These are phyloP conservation scores for Siderastrea radians DNA, from an alignment of 92 coral and sea anemone genomes.

Conservation along the genomic window DNA sequence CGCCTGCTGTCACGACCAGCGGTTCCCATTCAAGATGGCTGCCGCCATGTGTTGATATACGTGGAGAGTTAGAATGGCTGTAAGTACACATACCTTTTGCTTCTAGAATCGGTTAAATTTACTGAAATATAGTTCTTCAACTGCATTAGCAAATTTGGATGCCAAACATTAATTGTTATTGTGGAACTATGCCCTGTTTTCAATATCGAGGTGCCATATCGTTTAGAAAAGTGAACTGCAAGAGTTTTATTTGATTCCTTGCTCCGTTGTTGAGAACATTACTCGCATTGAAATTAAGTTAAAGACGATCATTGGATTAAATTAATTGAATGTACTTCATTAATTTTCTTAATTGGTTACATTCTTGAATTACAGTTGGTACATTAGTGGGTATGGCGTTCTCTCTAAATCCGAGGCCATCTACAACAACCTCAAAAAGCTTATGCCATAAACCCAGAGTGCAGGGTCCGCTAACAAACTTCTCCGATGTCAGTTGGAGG, in stretches of 20 bases:
- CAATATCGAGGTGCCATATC: not conserved
- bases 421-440: not conserved
- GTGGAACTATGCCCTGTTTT: not conserved
- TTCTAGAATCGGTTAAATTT: not conserved
- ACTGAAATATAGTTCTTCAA: not conserved
- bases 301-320: not conserved
- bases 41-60: constrained; percentile 2
- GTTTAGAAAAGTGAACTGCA: not conserved
- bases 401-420: no score
- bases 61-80: not conserved
- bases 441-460: constrained; percentile 32
- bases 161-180: not conserved
- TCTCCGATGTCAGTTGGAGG: constrained; percentile 29
- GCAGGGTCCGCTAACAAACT: constrained; percentile 37
- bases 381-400: no score
- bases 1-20: constrained; percentile 14
- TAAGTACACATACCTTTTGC: not conserved
- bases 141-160: not conserved
- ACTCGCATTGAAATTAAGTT: not conserved
- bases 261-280: not conserved
- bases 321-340: not conserved
- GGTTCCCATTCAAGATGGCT: constrained; percentile 5
- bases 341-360: no score
- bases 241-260: not conserved
- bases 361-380: not conserved